Evolutionary conservation across 2,888 invertebrate species (phyloP).

Genomic region (Coelogynopora nodosa): DNA sequence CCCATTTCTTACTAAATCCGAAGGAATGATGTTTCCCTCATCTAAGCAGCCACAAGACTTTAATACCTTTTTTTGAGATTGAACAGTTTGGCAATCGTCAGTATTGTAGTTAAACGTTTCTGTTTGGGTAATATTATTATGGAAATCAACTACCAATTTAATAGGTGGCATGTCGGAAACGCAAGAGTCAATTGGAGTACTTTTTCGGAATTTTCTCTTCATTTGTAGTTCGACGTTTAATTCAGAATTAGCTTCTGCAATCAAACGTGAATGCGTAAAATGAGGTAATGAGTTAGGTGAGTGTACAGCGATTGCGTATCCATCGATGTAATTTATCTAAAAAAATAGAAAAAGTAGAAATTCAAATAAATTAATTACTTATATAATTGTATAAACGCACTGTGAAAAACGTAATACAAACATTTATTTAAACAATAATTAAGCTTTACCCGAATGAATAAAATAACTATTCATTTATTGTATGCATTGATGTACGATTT

Average conservation of each 20-base stretch:
- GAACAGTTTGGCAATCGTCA: neutral
- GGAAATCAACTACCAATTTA: neutral
- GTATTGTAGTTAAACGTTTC: neutral
- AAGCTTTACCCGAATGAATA: no score
- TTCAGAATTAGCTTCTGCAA: neutral
- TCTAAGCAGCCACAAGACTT: neutral
- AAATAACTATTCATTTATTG: no score
- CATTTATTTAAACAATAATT: no score
- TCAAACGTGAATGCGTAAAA: neutral
- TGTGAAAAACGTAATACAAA: no score
- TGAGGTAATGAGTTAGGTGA: neutral
- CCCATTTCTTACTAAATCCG: neutral
- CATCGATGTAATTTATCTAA: neutral
- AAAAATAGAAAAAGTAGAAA: no score
- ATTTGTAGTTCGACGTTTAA: neutral
- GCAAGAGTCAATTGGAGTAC: neutral
- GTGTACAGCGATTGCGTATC: neutral
- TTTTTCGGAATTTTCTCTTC: neutral
- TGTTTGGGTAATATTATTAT: neutral
- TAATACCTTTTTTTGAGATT: neutral
- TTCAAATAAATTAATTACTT: no score
- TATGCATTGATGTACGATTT: no score
- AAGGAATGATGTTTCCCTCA: neutral
- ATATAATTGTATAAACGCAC: no score
- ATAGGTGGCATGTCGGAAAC: neutral